Conservation (phyloP, 53 echinoderm and acorn worm species). For the Luidia sarsii region DNA sequence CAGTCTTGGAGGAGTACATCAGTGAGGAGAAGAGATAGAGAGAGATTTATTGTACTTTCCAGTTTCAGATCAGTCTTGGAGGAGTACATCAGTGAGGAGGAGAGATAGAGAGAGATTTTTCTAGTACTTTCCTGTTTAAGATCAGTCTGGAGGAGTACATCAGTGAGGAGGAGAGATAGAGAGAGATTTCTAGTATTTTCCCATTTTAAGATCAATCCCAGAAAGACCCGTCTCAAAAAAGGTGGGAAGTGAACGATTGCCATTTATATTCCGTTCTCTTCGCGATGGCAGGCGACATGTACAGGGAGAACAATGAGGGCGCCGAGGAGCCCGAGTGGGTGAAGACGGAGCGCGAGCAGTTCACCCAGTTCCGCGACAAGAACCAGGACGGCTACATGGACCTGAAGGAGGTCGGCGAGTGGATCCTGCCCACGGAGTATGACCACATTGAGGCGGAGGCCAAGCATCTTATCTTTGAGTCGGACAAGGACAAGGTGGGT, state of each 20-base stretch:
- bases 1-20: too few species aligned
- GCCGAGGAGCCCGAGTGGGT: slow-evolving; percentile 82
- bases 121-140: too few species aligned
- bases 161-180: too few species aligned
- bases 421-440: slow-evolving; percentile 87
- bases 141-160: too few species aligned
- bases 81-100: too few species aligned
- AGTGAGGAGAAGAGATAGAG: too few species aligned
- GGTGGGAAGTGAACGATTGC: neutral
- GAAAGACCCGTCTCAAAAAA: too few species aligned
- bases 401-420: slow-evolving; percentile 72
- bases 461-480: slow-evolving; percentile 84
- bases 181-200: too few species aligned
- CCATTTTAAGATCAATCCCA: too few species aligned
- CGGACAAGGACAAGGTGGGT: slow-evolving; percentile 75
- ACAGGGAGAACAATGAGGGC: slow-evolving; percentile 57
- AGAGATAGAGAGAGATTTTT: too few species aligned
- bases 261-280: neutral
- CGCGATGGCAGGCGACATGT: slow-evolving; percentile 83
- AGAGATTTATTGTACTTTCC: too few species aligned
- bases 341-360: slow-evolving; percentile 79
- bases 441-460: slow-evolving; percentile 87
- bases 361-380: slow-evolving; percentile 75
- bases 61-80: too few species aligned
- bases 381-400: slow-evolving; percentile 81